A percentile compares a stretch with the other conserved stretches of the same genome.
Evolutionary conservation across 2,797 vertebrate species (phyloP).

Genomic region (Lacerta viridis): DNA sequence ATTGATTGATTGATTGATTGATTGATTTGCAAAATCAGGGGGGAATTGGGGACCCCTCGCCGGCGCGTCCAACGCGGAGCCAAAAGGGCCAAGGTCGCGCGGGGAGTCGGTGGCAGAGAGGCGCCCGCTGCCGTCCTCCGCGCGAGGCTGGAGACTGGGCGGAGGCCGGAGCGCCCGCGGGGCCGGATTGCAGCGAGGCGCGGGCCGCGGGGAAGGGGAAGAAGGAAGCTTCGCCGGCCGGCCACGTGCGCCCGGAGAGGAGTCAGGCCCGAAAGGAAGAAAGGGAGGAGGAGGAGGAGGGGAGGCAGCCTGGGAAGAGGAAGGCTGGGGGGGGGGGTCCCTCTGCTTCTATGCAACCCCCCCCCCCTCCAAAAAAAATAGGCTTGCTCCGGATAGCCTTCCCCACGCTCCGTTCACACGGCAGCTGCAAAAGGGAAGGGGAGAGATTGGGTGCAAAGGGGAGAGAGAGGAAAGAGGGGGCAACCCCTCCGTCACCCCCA

Average conservation of each 20-base stretch:
- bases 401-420: neutral
- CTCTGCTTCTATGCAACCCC: neutral
- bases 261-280: neutral
- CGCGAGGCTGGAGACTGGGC: slow-evolving; percentile 25
- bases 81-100: neutral
- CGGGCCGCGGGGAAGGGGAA: too few species aligned
- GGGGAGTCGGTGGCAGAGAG: neutral
- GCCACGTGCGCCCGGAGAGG: neutral
- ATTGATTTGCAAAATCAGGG: too few species aligned
- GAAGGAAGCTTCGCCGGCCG: neutral
- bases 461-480: neutral
- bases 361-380: too few species aligned
- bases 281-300: neutral
- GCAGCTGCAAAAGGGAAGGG: too few species aligned
- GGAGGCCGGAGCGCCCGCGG: too few species aligned
- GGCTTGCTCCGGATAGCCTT: neutral
- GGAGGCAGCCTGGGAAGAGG: neutral
- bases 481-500: neutral
- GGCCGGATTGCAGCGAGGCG: neutral
- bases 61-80: neutral
- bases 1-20: too few species aligned
- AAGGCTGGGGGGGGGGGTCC: neutral
- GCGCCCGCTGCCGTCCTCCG: fast-evolving
- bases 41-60: neutral
- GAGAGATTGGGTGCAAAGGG: too few species aligned